phyloP scores from a whole-genome alignment of 2,797 vertebrate genomes.

The Coregonus suidteri region DNA sequence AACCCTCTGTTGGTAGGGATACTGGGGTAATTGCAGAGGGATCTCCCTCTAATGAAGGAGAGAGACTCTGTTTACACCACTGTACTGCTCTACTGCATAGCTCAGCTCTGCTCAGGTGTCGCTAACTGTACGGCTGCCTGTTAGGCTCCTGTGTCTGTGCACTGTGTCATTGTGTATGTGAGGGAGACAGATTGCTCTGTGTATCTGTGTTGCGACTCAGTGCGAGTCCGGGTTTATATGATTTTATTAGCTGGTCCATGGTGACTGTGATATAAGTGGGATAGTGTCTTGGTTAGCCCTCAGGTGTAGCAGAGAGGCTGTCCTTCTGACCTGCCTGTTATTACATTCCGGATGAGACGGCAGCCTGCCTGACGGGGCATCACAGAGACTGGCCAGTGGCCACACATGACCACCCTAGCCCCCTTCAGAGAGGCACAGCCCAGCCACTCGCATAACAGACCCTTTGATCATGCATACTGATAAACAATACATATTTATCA shows the following conservation, averaged over 20 bases:
- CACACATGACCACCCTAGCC: slow-evolving; percentile 58
- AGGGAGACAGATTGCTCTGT: slow-evolving; percentile 48
- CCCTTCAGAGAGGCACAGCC: slow-evolving; percentile 34
- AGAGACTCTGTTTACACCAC: slow-evolving; percentile 48
- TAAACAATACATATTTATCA: not conserved
- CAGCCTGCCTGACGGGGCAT: slow-evolving; percentile 44
- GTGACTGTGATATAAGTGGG: slow-evolving; percentile 39
- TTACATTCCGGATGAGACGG: slow-evolving; percentile 60
- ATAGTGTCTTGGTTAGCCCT: not conserved
- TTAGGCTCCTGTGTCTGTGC: slow-evolving; percentile 49
- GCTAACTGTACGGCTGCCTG: slow-evolving; percentile 54
- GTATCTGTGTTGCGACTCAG: slow-evolving; percentile 15
- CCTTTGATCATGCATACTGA: slow-evolving; percentile 35
- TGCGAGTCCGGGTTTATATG: slow-evolving; percentile 31
- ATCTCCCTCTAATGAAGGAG: slow-evolving; percentile 54
- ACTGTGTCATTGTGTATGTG: slow-evolving; percentile 12
- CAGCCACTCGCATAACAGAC: slow-evolving; percentile 58
- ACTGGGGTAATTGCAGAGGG: slow-evolving; percentile 61
- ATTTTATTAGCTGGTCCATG: slow-evolving; percentile 54
- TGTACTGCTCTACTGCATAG: slow-evolving; percentile 29
- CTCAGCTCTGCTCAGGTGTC: slow-evolving; percentile 55
- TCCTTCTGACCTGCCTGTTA: slow-evolving; percentile 67
- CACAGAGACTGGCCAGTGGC: slow-evolving; percentile 49
- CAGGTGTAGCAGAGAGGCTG: slow-evolving; percentile 27
- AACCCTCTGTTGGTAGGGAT: slow-evolving; percentile 57